Evolutionary conservation across 2,113 vertebrate genomes (phyloP).

Genomic region (Rhea americana): DNA sequence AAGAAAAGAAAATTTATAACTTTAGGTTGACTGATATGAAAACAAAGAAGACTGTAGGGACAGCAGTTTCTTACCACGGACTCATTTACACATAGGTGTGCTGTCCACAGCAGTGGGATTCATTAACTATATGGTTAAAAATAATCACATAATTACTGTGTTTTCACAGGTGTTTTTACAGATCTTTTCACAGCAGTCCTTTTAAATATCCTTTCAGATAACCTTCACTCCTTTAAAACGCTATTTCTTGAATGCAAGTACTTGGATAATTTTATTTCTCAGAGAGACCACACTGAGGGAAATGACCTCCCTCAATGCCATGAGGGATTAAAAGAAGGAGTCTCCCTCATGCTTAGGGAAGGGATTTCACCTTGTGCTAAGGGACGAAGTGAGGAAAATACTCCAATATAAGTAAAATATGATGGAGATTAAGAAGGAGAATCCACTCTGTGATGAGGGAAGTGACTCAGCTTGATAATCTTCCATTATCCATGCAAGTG

Average conservation of each 20-base stretch:
- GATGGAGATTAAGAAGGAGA: neutral
- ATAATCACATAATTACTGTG: neutral
- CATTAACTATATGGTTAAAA: neutral
- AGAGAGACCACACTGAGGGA: neutral
- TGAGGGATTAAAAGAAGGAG: neutral
- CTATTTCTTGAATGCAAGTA: neutral
- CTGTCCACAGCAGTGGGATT: rapidly evolving
- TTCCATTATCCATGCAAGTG: neutral
- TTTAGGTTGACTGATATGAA: neutral
- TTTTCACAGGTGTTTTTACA: neutral
- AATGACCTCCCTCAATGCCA: constrained; percentile 9
- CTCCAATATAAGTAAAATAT: neutral
- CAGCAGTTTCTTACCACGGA: neutral
- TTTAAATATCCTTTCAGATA: neutral
- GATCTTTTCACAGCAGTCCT: neutral
- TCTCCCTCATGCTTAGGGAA: neutral
- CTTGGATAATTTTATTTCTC: neutral
- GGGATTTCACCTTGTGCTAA: neutral
- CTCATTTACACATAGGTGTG: neutral
- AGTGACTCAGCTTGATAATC: neutral
- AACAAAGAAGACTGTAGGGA: neutral
- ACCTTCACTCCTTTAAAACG: neutral
- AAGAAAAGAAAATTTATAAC: neutral
- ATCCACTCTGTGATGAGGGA: neutral
- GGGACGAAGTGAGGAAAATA: neutral